Evolutionary conservation across 2,113 vertebrate genomes (phyloP), one percentile per base, ranked within the genome.

Genomic region (Spizaetus ornatus): DNA sequence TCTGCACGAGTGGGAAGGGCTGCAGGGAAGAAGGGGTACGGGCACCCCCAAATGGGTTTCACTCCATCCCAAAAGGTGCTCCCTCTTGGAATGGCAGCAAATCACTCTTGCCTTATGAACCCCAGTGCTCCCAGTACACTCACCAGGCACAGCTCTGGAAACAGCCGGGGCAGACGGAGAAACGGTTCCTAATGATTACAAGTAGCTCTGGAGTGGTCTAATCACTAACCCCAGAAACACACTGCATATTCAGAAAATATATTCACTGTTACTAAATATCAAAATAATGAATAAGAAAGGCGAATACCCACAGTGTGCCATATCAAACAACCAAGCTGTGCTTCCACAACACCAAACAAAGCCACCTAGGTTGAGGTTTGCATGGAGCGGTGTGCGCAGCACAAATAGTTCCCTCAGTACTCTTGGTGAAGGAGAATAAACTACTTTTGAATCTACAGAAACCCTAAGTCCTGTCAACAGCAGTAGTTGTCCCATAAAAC

Each of bases 301-400:
- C 23, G n/a, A 72, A 59, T 19, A 66, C 13, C 59, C 73, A 43
- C 47, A 55, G 18, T 9, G 40, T 2, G 6, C 79, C n/a, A 26
- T 5, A 72, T n/a, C 45, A 71, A 45, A 19, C 5, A 23, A 73
- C 45, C 31, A 88, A 53, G 59, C 31, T 36, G 25, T 6, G 7
- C 38, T 72, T 65, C 65, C 23, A 40, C n/a, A 34, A 13, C 1
- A 1, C 31, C 29, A 56, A 71, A 25, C 23, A 66, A 84, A 74
- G 27, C 32, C 23, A 16, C 40, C 22, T 6, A 38, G 22, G 25
- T 18, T 4, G 6, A 74, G n/a, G 52, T 26, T 38, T 62, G 42
- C 53, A 34, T 6, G 22, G 61, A 55, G 66, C 8, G 0, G 5
- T 16, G 27, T 11, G 4, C 3, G 4, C 36, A 34, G 55, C 36